Percentiles rank a stretch among this genome's conserved stretches.
Conservation (phyloP, 2,113 vertebrate species). For the Brevimyrus niger region DNA sequence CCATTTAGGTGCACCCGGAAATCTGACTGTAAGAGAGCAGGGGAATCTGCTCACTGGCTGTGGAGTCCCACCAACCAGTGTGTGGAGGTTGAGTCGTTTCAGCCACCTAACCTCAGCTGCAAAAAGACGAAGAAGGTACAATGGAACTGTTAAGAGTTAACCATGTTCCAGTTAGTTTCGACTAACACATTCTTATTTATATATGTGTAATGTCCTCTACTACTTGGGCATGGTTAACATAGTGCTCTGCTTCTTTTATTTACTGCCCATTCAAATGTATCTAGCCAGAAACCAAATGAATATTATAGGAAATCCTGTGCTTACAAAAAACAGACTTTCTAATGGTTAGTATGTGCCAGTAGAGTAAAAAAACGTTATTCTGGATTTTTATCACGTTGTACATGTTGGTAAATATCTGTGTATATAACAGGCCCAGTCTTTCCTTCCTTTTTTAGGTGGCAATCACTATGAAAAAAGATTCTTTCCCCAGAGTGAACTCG, state of each 20-base stretch:
- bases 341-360: background rate
- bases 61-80: slow-evolving; percentile 79
- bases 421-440: background rate
- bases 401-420: background rate
- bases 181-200: background rate
- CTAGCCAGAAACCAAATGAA: background rate
- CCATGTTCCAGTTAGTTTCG: background rate
- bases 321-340: background rate
- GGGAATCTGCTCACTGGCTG: slow-evolving; percentile 72
- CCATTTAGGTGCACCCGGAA: slow-evolving; percentile 73
- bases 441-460: slow-evolving; percentile 40
- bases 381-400: background rate
- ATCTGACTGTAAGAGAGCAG: slow-evolving; percentile 61
- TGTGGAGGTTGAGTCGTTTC: slow-evolving; percentile 61
- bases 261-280: background rate
- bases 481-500: slow-evolving; percentile 46
- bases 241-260: background rate
- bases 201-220: background rate
- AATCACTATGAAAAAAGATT: slow-evolving; percentile 45
- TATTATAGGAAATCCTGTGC: background rate
- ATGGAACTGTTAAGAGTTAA: background rate
- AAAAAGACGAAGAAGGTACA: slow-evolving; percentile 53
- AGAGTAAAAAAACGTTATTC: background rate
- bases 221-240: background rate
- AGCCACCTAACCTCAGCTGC: slow-evolving; percentile 79